Base-by-base conservation (phyloP, 2,888 invertebrate genomes). In the Cataglyphis cursor region DNA sequence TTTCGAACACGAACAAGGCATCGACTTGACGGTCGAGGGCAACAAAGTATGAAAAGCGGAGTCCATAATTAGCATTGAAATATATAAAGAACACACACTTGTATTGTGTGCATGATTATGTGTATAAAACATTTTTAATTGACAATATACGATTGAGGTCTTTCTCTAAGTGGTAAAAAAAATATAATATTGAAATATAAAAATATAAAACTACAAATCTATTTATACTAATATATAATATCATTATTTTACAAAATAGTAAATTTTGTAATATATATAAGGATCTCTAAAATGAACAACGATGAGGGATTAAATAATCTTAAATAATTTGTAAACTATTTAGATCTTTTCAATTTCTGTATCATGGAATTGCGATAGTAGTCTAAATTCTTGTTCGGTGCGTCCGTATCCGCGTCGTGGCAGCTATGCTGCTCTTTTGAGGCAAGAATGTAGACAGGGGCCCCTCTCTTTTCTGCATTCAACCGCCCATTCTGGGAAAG, bases 21-120 rank as follows among this genome's bases (percentile, higher is more conserved):
- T 21, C 12, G 74, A 82, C 62, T 44, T 41, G 44, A 74, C 2
- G n/a, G 59, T 81, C 35, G 84, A 83, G 74, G 76, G 84, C 48
- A 35, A 87, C 35, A 38, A 41, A 51, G 12, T n/a, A 28, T 80
- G 48, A 76, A 35, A 44, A 64, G 18, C 21, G 21, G n/a, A 54
- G 35, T 72, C 44, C 62, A 15, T 12, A 65, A 48, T 66, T 59
- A n/a, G 15, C 44, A 41, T 76, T 59, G 28, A 75, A 35, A 57
- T 66, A 54, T 41, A 41, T 66, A 62, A 5, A 41, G n/a, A 54
- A 15, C 28, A 38, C 10, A 48, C 18, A 48, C 48, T 48, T 24
- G n/a, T 0, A 6, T 15, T 48, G 24, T 15, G 38, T n/a, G 15
- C 12, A 65, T 24, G 28, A 21, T n/a, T 74, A 4, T 64, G 24